Conservation (phyloP, 2,888 invertebrate species). For the Salpingus planirostris region DNA sequence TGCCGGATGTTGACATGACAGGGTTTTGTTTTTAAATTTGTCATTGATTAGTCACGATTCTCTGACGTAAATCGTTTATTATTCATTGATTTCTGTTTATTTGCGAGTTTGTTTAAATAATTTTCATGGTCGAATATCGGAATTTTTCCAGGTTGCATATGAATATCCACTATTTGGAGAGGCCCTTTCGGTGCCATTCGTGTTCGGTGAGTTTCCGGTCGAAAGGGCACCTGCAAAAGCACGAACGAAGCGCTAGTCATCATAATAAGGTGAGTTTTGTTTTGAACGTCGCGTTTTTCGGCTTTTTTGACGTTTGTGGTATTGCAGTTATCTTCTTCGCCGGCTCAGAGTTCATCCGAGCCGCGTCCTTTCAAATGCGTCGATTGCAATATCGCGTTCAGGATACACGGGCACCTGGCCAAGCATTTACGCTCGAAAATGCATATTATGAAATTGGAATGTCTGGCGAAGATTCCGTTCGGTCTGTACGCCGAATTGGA, state of each 20-base stretch:
- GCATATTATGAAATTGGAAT: constrained; percentile 91
- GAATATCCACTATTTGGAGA: constrained; percentile 92
- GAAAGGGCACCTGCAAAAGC: constrained; percentile 87
- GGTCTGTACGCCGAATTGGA: constrained; percentile 93
- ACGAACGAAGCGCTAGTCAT: constrained; percentile 85
- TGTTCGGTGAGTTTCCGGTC: constrained; percentile 87
- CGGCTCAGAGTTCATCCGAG: constrained; percentile 75
- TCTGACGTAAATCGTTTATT: no score
- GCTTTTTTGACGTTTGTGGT: constrained; percentile 1
- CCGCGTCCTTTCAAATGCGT: constrained; percentile 94
- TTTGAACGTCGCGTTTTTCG: constrained; percentile 2
- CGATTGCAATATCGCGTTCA: constrained; percentile 92
- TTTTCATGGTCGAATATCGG: no score
- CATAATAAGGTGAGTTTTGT: constrained; percentile 66
- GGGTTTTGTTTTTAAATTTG: no score
- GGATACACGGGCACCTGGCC: constrained; percentile 93
- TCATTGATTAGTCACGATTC: no score
- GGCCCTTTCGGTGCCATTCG: constrained; percentile 84
- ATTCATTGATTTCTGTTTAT: no score
- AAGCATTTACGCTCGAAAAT: constrained; percentile 94
- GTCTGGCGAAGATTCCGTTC: constrained; percentile 84
- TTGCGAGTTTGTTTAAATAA: no score
- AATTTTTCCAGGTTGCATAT: constrained; percentile 59
- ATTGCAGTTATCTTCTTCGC: constrained; percentile 38
- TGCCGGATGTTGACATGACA: no score